Evolutionary conservation across 2,797 vertebrate species (phyloP).

Genomic region (Austrolebias charrua): DNA sequence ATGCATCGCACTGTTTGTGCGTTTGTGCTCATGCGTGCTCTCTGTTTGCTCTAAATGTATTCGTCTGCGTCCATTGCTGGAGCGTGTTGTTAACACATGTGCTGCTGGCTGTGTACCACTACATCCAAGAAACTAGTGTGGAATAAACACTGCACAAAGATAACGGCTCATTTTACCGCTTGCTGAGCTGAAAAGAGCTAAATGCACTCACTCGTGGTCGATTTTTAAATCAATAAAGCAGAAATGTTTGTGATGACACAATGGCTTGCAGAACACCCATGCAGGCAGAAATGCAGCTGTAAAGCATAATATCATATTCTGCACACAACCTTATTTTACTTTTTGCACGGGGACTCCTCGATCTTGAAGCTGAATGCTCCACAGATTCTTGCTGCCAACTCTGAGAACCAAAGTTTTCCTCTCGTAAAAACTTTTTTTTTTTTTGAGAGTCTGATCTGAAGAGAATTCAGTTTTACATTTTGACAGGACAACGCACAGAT

Average conservation of each 20-base stretch:
- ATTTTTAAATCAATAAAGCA: constrained; percentile 58
- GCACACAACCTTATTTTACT: not conserved
- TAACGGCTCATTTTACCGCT: constrained; percentile 23
- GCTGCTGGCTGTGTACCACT: constrained; percentile 11
- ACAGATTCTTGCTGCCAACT: too few species aligned
- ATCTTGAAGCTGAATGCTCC: not conserved
- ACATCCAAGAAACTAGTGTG: constrained; percentile 16
- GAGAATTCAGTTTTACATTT: too few species aligned
- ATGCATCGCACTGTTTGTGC: constrained; percentile 19
- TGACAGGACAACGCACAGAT: not conserved
- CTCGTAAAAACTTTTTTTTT: too few species aligned
- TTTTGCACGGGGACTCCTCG: too few species aligned
- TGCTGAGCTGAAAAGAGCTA: constrained; percentile 15
- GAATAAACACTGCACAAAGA: constrained; percentile 45
- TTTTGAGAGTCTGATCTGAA: too few species aligned
- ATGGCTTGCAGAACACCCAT: constrained; percentile 24
- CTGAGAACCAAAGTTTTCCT: too few species aligned
- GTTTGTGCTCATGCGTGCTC: constrained; percentile 13
- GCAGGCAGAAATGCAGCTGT: constrained; percentile 22
- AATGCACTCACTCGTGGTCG: constrained; percentile 47
- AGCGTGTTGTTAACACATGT: constrained; percentile 27
- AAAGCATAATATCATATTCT: constrained; percentile 37
- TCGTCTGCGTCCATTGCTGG: constrained; percentile 20
- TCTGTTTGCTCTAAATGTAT: constrained; percentile 35
- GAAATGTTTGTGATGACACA: constrained; percentile 46